phyloP scores from a whole-genome alignment of 2,888 invertebrate genomes.

The Heliconius ismenius region DNA sequence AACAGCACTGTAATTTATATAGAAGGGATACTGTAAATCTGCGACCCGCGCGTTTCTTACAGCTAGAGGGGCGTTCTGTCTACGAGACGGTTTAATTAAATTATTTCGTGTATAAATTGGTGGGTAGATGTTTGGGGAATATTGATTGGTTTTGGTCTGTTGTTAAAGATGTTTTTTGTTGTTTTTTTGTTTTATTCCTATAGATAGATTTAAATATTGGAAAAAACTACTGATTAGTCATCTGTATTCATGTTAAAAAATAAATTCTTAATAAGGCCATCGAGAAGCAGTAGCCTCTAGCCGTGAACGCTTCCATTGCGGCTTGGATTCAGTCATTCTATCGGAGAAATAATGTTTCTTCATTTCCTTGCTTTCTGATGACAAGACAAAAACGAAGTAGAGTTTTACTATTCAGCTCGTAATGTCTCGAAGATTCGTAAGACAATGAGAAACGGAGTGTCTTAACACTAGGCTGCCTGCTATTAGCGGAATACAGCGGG shows the following conservation, averaged over 20 bases:
- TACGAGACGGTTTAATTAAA: constrained; percentile 22
- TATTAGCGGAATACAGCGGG: background rate
- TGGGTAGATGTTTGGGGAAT: background rate
- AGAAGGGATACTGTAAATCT: constrained; percentile 35
- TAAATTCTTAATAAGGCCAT: too few species aligned
- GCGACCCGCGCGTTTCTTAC: constrained; percentile 18
- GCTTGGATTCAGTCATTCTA: too few species aligned
- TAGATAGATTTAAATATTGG: too few species aligned
- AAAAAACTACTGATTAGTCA: too few species aligned
- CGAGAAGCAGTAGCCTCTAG: too few species aligned
- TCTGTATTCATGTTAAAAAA: too few species aligned
- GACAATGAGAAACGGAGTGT: too few species aligned
- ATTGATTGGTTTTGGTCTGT: background rate
- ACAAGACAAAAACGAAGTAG: background rate
- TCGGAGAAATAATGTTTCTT: too few species aligned
- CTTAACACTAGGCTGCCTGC: background rate
- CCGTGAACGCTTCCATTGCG: too few species aligned
- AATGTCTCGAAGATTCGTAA: too few species aligned
- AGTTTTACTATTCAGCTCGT: background rate
- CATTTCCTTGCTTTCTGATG: too few species aligned
- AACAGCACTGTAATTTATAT: constrained; percentile 39
- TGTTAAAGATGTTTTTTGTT: background rate
- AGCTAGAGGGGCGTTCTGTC: constrained; percentile 23
- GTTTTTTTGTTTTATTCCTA: background rate
- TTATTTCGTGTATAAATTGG: constrained; percentile 1